These are phyloP conservation scores for Saccostrea cuccullata DNA, from an alignment of 1,140 invertebrate species.

Conservation along the genomic window DNA sequence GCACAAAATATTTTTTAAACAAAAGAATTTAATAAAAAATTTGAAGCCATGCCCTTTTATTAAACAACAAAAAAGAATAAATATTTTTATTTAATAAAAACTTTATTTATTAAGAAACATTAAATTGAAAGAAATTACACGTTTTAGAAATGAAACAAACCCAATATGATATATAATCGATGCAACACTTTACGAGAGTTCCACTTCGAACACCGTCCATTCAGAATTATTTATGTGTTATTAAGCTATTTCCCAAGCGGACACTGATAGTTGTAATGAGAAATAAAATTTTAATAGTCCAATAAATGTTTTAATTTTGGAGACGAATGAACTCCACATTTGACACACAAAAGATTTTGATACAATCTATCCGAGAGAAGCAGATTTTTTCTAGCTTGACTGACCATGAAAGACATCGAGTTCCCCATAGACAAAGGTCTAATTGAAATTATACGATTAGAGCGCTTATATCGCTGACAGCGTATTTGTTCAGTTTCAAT, in stretches of 20 bases:
- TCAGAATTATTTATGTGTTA: not conserved
- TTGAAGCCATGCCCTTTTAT: no score
- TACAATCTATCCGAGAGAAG: constrained; percentile 6
- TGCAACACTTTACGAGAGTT: not conserved
- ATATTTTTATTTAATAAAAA: no score
- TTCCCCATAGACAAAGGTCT: constrained; percentile 14
- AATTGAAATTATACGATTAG: constrained; percentile 38
- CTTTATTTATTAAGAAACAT: no score
- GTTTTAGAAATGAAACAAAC: not conserved
- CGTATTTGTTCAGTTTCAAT: constrained; percentile 29
- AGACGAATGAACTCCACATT: not conserved
- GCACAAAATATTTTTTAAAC: no score
- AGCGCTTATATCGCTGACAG: constrained; percentile 25
- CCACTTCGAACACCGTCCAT: not conserved
- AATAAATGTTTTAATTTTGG: constrained; percentile 29
- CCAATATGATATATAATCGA: not conserved
- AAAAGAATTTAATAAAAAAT: no score
- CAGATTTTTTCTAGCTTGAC: constrained; percentile 27
- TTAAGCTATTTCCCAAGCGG: not conserved
- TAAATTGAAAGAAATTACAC: no score
- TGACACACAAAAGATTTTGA: constrained; percentile 31
- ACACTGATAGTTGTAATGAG: constrained; percentile 2
- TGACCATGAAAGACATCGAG: constrained; percentile 4
- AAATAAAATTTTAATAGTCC: constrained; percentile 30
- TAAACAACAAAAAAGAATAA: no score